A percentile compares a stretch with the other conserved stretches of the same genome.
These are phyloP conservation scores for Hyposoter dolosus DNA, from an alignment of 2,888 invertebrate species.

Conservation along the genomic window DNA sequence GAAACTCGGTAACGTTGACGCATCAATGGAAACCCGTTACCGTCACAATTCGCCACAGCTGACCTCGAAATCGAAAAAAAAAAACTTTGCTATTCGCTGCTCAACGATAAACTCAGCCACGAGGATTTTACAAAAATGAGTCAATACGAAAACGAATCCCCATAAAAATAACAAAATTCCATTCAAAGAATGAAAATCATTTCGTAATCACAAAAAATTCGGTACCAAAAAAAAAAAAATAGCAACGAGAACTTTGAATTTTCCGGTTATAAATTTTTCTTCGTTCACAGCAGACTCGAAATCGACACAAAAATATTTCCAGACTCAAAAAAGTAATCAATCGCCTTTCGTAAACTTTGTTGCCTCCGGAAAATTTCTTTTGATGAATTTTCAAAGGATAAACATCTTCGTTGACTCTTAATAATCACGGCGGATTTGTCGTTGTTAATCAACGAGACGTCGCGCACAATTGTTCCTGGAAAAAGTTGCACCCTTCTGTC, in stretches of 20 bases:
- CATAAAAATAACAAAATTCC: not conserved
- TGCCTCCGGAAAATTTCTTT: not conserved
- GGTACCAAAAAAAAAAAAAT: too few species aligned
- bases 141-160: not conserved
- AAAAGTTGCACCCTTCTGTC: slow-evolving; percentile 1
- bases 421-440: not conserved
- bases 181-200: not conserved
- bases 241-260: too few species aligned
- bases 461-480: slow-evolving; percentile 4
- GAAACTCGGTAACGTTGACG: not conserved
- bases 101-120: not conserved
- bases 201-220: not conserved
- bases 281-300: too few species aligned
- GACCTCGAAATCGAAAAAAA: not conserved
- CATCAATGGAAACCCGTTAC: slow-evolving; percentile 11
- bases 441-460: not conserved
- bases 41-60: not conserved
- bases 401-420: not conserved
- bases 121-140: not conserved
- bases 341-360: not conserved
- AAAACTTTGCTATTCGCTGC: not conserved
- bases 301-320: not conserved
- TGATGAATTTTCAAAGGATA: not conserved
- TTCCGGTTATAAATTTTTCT: too few species aligned
- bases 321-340: not conserved